Conservation (phyloP, 1,140 invertebrate species). For the Macrotrachela quadricornifera region DNA sequence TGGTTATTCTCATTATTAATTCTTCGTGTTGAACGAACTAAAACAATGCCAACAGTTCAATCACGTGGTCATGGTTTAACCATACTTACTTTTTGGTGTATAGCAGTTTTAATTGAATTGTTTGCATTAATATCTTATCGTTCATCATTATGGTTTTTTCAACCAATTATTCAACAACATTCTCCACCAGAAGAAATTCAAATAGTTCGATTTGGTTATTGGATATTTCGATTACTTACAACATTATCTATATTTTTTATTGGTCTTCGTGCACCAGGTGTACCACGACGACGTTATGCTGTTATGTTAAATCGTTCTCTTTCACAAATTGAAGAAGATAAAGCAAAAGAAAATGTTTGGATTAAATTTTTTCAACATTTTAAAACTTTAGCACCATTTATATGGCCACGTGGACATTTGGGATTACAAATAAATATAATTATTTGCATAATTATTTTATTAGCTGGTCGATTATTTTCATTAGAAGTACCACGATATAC, state of each 20-base stretch:
- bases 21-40: constrained; percentile 53
- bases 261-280: constrained; percentile 66
- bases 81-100: constrained; percentile 66
- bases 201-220: constrained; percentile 60
- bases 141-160: constrained; percentile 16
- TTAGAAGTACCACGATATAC: background rate
- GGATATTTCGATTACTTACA: constrained; percentile 54
- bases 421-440: background rate
- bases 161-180: too few relatives aligned
- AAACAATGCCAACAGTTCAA: constrained; percentile 59
- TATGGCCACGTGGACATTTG: background rate
- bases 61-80: constrained; percentile 67
- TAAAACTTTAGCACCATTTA: background rate
- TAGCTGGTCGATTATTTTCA: background rate
- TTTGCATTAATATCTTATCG: constrained; percentile 51
- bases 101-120: constrained; percentile 62
- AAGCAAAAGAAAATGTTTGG: background rate
- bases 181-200: constrained; percentile 18
- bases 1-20: constrained; percentile 57
- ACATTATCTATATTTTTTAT: constrained; percentile 56
- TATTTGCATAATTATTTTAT: background rate
- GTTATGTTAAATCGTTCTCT: background rate
- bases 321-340: background rate
- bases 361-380: background rate
- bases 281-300: constrained; percentile 30